phyloP scores from a whole-genome alignment of 1,140 invertebrate species.

The Eurosta solidaginis region DNA sequence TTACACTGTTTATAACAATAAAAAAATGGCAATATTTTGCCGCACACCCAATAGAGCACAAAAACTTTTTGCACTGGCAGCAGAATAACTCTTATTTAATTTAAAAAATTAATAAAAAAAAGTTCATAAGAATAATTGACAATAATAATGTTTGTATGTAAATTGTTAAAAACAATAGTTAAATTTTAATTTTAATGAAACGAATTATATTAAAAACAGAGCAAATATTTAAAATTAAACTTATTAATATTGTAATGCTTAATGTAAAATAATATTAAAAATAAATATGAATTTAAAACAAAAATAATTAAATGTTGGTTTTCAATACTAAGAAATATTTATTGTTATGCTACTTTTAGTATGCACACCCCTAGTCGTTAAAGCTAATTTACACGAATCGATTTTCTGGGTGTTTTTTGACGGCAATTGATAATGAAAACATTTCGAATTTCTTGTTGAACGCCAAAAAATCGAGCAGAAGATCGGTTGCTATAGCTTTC shows the following conservation, averaged over 20 bases:
- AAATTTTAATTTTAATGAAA: slow-evolving; percentile 57
- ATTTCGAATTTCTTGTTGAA: too few species aligned
- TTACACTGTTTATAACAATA: slow-evolving; percentile 29
- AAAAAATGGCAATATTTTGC: slow-evolving; percentile 47
- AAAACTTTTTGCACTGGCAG: slow-evolving; percentile 58
- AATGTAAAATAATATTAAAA: slow-evolving; percentile 57
- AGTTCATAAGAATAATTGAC: slow-evolving; percentile 39
- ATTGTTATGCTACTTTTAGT: background rate
- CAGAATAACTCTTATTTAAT: slow-evolving; percentile 41
- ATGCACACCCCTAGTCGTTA: too few species aligned
- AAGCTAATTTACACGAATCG: too few species aligned
- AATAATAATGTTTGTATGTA: slow-evolving; percentile 37
- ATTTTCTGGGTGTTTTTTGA: too few species aligned
- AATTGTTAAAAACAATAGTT: slow-evolving; percentile 54
- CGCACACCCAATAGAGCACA: background rate
- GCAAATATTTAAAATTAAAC: slow-evolving; percentile 41
- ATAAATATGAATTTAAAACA: slow-evolving; percentile 46
- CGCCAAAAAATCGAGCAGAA: too few species aligned
- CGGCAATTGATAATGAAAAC: too few species aligned
- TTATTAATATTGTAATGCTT: slow-evolving; percentile 49
- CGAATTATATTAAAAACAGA: slow-evolving; percentile 46
- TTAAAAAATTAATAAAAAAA: slow-evolving; percentile 37
- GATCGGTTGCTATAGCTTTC: too few species aligned
- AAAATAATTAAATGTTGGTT: slow-evolving; percentile 38
- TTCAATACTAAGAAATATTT: background rate